Evolutionary conservation across 2,113 vertebrate genomes (phyloP).

Genomic region (Sardina pilchardus): DNA sequence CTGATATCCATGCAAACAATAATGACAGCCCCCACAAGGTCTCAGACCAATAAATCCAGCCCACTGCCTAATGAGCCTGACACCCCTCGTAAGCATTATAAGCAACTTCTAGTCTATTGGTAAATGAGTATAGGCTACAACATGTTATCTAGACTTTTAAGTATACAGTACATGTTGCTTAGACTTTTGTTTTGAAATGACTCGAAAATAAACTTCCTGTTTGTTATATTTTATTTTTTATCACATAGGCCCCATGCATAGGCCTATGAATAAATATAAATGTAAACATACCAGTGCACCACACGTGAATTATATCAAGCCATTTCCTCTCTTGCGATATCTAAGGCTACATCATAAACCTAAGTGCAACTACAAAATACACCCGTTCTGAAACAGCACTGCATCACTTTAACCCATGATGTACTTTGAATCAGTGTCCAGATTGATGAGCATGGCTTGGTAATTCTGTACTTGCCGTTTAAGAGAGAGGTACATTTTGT

Average conservation of each 20-base stretch:
- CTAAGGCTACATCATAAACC: neutral
- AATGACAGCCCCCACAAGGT: too few species aligned
- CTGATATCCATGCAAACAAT: too few species aligned
- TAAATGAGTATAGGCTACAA: too few species aligned
- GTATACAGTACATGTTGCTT: too few species aligned
- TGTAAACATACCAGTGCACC: too few species aligned
- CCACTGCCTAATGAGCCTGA: too few species aligned
- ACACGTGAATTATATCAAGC: neutral
- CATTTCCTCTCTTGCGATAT: neutral
- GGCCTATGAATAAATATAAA: neutral
- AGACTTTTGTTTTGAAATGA: neutral
- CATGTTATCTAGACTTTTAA: too few species aligned
- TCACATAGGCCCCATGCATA: too few species aligned
- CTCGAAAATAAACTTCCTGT: neutral
- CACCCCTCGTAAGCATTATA: too few species aligned
- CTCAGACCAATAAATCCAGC: too few species aligned
- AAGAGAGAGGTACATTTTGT: neutral
- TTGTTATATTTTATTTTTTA: neutral
- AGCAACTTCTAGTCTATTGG: too few species aligned
- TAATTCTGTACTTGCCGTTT: conserved; percentile 15
- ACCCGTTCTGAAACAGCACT: neutral
- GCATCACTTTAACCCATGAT: neutral
- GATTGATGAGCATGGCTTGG: neutral
- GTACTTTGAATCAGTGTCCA: neutral
- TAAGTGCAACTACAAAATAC: neutral